Evolutionary conservation across 92 coral and sea anemone genomes (phyloP).

Genomic region (Epizoanthus ramosus): DNA sequence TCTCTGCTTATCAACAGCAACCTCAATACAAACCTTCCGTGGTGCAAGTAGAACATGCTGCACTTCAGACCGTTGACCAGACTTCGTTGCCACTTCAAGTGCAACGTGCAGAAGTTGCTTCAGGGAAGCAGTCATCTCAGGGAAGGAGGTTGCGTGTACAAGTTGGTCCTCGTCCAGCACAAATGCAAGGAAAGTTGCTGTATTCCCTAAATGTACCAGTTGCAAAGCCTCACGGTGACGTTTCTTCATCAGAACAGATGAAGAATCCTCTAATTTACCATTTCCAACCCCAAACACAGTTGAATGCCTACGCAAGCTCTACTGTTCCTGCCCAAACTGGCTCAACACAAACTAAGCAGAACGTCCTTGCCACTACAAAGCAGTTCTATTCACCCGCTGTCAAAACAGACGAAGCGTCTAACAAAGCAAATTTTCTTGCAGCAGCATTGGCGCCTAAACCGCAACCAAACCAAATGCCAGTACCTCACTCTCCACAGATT

Average conservation of each 20-base stretch:
- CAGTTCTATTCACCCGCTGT: background rate
- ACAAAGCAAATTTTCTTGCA: background rate
- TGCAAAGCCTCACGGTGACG: background rate
- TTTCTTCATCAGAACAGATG: slow-evolving; percentile 7
- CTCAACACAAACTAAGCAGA: background rate
- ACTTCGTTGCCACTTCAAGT: background rate
- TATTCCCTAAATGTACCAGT: background rate
- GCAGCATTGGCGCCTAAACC: background rate
- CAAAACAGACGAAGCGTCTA: background rate
- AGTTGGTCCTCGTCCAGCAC: slow-evolving; percentile 5
- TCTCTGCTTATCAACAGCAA: background rate
- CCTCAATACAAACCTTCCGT: background rate
- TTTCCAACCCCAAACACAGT: background rate
- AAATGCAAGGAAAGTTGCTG: slow-evolving; percentile 4
- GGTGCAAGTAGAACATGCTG: background rate
- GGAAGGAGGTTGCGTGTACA: background rate
- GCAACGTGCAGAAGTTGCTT: background rate
- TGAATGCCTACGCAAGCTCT: background rate
- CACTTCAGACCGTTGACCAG: background rate
- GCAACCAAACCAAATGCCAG: background rate
- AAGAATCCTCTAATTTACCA: slow-evolving; percentile 12
- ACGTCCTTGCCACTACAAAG: background rate
- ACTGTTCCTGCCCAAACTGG: background rate
- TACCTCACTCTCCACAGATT: background rate
- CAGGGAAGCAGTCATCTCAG: background rate